phyloP scores from a whole-genome alignment of 2,888 invertebrate genomes.

The Drosophila subquinaria region DNA sequence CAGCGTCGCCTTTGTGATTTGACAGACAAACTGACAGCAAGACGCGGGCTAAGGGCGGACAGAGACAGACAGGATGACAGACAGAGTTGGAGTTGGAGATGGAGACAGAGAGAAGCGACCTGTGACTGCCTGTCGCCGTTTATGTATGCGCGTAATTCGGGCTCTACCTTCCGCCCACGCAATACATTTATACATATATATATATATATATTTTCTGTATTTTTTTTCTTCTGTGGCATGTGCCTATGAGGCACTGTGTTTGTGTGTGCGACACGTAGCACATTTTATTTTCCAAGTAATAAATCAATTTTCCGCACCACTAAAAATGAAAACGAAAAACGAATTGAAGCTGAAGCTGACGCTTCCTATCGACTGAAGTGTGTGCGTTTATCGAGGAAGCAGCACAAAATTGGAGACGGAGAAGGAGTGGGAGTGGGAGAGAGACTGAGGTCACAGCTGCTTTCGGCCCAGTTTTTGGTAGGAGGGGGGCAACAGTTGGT shows the following conservation, averaged over 20 bases:
- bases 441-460: not conserved
- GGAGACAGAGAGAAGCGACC: constrained; percentile 47
- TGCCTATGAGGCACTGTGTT: constrained; percentile 44
- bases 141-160: constrained; percentile 76
- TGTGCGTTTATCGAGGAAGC: constrained; percentile 22
- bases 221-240: constrained; percentile 15
- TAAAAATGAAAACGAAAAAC: constrained; percentile 83
- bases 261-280: constrained; percentile 77
- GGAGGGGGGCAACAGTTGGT: constrained; percentile 73
- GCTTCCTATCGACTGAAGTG: constrained; percentile 76
- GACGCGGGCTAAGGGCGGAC: constrained; percentile 56
- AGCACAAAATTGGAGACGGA: constrained; percentile 1
- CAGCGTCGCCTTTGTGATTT: constrained; percentile 74
- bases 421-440: constrained; percentile 14
- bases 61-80: constrained; percentile 16
- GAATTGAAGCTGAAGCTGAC: constrained; percentile 75
- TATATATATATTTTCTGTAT: not conserved
- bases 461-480: not conserved
- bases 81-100: not conserved
- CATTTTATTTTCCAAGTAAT: constrained; percentile 83
- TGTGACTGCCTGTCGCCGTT: constrained; percentile 79
- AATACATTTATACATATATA: constrained; percentile 1
- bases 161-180: constrained; percentile 18
- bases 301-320: constrained; percentile 82
- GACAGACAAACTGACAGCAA: constrained; percentile 80